Base-by-base conservation (phyloP, 1,140 invertebrate genomes). In the Drosophila tsacasi region DNA sequence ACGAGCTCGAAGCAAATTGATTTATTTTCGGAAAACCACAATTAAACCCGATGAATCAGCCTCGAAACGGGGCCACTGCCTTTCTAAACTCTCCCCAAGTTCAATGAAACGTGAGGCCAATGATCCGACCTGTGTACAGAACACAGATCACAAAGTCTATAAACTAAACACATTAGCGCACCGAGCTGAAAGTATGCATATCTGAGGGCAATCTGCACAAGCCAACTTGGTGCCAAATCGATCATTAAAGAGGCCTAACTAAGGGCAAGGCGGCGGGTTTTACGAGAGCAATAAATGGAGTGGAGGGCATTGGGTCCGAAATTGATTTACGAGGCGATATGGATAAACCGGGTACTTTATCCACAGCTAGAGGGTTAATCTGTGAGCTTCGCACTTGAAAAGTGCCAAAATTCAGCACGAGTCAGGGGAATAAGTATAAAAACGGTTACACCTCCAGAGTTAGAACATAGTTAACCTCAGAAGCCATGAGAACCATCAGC, bases 311-410 rank as follows among this genome's bases (percentile, higher is more conserved):
- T 55, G 49, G 46, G 57, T 25, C 23, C 42, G 55, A 55, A 73
- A 54, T 60, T 89, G 84, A 89, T 89, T 89, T 79, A 89, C 67
- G 83, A 83, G 60, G 44, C 35, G 84, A 89, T 90, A 84, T 32
- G 60, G 32, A 68, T 67, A 67, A 27, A 15, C 7, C 15, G 1
- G 15, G 59, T 65, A 46, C 47, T 15, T 49, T 67, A 50, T 25
- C 49, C 44, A 35, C 52, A 47, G 30, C 19, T 17, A 32, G 59
- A 59, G 61, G 64, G 64, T 71, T 77, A 58, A 68, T 49, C 61
- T 67, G 40, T 55, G 40, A 69, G 81, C 72, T 61, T 68, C 54
- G 49, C 59, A 69, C 35, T 62, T 66, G 55, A 69, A 25, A 21
- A n/a, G 10, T 25, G 40, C 65, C 50, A 17, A 83, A 69, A 63